Evolutionary conservation across 1,140 invertebrate species (phyloP).

Genomic region (Hycleus cichorii): DNA sequence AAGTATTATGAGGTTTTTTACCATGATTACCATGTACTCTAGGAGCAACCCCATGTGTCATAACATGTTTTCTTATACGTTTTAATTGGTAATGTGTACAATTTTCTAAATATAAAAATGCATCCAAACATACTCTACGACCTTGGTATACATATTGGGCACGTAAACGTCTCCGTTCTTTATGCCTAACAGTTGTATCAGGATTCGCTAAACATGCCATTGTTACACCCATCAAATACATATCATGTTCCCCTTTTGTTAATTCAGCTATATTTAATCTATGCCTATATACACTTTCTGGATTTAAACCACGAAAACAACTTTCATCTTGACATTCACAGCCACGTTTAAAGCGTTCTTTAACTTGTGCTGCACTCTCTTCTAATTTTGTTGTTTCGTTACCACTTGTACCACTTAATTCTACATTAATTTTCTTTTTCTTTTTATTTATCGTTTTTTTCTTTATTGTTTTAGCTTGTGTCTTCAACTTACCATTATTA

Average conservation of each 20-base stretch:
- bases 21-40: constrained; percentile 70
- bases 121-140: constrained; percentile 66
- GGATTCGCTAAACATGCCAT: constrained; percentile 72
- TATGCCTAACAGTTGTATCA: constrained; percentile 61
- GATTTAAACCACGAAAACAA: constrained; percentile 63
- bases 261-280: constrained; percentile 70
- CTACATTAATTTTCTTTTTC: constrained; percentile 44
- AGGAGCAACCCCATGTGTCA: constrained; percentile 68
- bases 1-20: constrained; percentile 74
- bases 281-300: constrained; percentile 66
- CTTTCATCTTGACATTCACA: constrained; percentile 70
- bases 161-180: constrained; percentile 60
- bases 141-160: constrained; percentile 71
- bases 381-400: constrained; percentile 49
- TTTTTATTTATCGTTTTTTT: constrained; percentile 34
- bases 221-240: constrained; percentile 73
- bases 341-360: constrained; percentile 58
- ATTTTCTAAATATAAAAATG: constrained; percentile 72
- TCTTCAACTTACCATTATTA: constrained; percentile 11
- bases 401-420: constrained; percentile 32
- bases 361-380: constrained; percentile 54
- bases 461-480: constrained; percentile 29
- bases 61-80: constrained; percentile 67
- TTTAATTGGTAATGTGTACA: constrained; percentile 74
- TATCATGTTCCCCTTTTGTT: constrained; percentile 50